These are phyloP conservation scores for Anguilla pacifica DNA, from an alignment of 2,797 vertebrate genomes.

Conservation along the genomic window DNA sequence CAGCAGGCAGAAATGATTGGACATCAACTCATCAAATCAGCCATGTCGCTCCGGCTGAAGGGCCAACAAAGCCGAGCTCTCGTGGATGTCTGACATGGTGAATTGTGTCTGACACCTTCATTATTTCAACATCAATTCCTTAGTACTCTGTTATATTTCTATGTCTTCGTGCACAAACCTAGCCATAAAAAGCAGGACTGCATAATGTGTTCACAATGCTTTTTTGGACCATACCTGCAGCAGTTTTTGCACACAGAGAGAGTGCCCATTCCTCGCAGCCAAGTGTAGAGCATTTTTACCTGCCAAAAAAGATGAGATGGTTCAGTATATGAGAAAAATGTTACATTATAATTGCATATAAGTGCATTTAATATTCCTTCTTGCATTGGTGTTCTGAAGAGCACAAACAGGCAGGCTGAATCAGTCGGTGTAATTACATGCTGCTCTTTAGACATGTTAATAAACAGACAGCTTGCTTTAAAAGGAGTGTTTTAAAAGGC, in stretches of 20 bases:
- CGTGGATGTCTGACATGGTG: not conserved
- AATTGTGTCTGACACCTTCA: not conserved
- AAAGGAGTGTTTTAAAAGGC: not conserved
- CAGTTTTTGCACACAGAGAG: slow-evolving; percentile 91
- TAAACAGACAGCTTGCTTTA: not conserved
- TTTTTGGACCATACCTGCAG: slow-evolving; percentile 81
- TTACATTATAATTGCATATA: not conserved
- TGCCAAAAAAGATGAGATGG: slow-evolving; percentile 53
- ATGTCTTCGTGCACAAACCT: not conserved
- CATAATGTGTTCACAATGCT: not conserved
- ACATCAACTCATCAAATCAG: not conserved
- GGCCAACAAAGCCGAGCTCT: not conserved
- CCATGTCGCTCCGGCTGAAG: not conserved
- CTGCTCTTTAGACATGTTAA: not conserved
- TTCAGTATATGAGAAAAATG: not conserved
- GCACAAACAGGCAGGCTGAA: not conserved
- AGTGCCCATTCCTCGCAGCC: slow-evolving; percentile 89
- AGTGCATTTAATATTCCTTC: not conserved
- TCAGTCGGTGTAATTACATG: not conserved
- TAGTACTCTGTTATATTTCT: not conserved
- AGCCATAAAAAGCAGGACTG: not conserved
- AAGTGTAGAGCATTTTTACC: slow-evolving; percentile 93
- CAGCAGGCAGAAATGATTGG: not conserved
- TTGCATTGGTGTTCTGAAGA: not conserved
- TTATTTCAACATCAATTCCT: not conserved